Conservation (phyloP, 2,888 invertebrate species). For the Xestia c-nigrum region DNA sequence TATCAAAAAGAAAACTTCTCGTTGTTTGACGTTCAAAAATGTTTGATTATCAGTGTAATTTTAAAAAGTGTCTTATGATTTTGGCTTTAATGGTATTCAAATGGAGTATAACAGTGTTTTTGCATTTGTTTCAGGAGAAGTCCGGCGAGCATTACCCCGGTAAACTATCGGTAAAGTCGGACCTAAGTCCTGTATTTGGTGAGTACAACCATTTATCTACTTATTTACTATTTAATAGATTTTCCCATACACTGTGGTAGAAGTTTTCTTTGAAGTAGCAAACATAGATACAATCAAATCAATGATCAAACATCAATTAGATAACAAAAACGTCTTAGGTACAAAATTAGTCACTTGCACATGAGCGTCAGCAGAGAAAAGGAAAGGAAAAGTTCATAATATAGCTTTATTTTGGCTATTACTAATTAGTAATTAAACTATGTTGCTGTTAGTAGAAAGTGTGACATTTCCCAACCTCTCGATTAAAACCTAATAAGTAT, state of each 20-base stretch:
- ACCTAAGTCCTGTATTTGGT: conserved; percentile 97
- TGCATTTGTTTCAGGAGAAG: conserved; percentile 93
- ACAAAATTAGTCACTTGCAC: neutral
- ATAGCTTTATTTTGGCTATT: neutral
- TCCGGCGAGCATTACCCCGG: conserved; percentile 94
- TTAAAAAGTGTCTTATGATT: neutral
- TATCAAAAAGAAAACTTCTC: too few relatives aligned
- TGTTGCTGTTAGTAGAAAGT: neutral
- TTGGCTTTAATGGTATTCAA: neutral
- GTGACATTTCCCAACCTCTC: neutral
- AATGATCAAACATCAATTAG: neutral
- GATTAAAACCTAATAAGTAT: neutral
- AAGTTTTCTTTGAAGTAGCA: neutral
- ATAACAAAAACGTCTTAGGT: neutral
- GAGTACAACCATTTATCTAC: conserved; percentile 84
- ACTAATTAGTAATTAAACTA: neutral
- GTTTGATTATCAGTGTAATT: neutral
- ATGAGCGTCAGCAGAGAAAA: neutral
- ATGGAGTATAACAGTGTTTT: conserved; percentile 44
- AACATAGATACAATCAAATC: neutral
- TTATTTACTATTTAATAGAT: conserved; percentile 2
- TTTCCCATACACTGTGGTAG: neutral
- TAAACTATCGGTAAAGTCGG: conserved; percentile 95
- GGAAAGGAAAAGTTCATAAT: neutral
- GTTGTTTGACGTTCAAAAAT: neutral